Base-by-base conservation (phyloP, 2,888 invertebrate species). In the Brenthis hecate region DNA sequence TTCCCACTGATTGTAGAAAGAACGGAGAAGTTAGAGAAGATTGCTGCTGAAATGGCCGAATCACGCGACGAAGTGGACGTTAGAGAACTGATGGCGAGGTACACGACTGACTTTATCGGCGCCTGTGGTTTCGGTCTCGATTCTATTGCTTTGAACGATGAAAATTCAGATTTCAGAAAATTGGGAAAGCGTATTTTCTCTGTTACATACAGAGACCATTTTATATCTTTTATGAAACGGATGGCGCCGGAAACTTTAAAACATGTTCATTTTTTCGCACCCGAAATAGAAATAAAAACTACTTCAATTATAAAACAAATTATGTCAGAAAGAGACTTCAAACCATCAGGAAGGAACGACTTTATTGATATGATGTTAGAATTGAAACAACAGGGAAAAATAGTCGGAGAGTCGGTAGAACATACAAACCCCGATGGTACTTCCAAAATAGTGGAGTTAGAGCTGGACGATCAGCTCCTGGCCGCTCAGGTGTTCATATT, bases 341-440 rank as follows among this genome's bases (percentile, higher is more conserved):
- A 75, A 51, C 79, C 79, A 1, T 76, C 79, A 6, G 74, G 75
- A 0, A 78, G 81, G 23, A 83, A 81, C 56, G 84, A 84, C 60
- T 83, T 85, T 53, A 81, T 85, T 70, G 84, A 85, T 68, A 67
- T 82, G 47, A 77, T 85, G 77, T 73, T 85, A 32, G 81, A 84
- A 47, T 50, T 85, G 8, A 80, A 75, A 65, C 75, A 81, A 56
- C 78, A 83, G 66, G 83, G 83, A 0, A 80, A 77, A 66, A 72
- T 79, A 0, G 71, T 74, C 1, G 80, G 79, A 0, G 74, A 76
- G 6, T 75, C 77, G 0, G 71, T 82, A 13, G 80, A 82, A 64
- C 72, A 76, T 16, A 55, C 28, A 5, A 77, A 79, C 55, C 56
- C 71, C 0, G 81, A 82, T 19, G 81, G 81, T 0, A 66, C 76